Conservation (phyloP, 2,888 invertebrate genomes). For the Lasioglossum marginatum region DNA sequence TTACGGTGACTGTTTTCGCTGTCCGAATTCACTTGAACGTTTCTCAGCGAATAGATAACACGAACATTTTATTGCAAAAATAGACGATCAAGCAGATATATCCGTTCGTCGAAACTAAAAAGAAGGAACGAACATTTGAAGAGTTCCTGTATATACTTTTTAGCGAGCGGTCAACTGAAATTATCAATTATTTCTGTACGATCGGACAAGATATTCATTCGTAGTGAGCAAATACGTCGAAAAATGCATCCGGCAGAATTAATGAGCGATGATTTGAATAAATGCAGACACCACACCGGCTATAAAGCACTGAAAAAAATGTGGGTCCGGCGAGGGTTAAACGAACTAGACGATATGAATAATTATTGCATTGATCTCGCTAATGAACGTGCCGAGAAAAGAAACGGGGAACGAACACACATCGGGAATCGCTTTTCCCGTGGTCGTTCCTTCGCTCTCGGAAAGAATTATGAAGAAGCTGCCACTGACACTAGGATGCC, state of each 20-base stretch:
- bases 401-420: not conserved
- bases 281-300: not conserved
- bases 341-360: not conserved
- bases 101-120: not conserved
- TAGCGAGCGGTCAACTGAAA: no score
- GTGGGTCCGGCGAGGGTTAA: not conserved
- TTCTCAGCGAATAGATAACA: not conserved
- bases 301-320: not conserved
- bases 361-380: not conserved
- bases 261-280: not conserved
- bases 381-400: not conserved
- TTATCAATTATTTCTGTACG: not conserved
- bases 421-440: not conserved
- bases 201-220: not conserved
- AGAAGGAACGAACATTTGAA: not conserved
- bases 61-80: not conserved
- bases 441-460: constrained; percentile 51
- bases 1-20: no score
- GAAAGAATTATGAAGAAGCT: constrained; percentile 76
- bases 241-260: not conserved
- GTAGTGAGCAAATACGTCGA: not conserved
- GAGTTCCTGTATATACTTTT: not conserved
- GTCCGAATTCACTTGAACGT: no score
- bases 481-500: constrained; percentile 73
- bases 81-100: not conserved